phyloP scores from a whole-genome alignment of 2,797 vertebrate species.

The Bradypus variegatus region DNA sequence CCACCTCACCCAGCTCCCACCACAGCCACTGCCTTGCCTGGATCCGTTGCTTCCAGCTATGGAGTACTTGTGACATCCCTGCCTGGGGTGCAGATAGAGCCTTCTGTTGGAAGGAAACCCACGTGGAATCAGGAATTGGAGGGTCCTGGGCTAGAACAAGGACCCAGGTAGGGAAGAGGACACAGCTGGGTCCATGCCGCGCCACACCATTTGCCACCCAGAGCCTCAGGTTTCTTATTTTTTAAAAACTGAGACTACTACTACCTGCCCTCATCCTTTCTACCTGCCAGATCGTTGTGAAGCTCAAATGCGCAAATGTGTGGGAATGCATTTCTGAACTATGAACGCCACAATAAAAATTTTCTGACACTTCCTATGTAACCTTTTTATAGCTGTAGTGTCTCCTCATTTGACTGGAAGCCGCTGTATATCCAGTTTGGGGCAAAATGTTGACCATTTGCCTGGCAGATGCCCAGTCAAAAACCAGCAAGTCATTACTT shows the following conservation, averaged over 20 bases:
- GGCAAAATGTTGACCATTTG: neutral
- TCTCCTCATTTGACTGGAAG: neutral
- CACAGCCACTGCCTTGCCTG: neutral
- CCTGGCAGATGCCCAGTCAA: neutral
- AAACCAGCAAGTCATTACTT: neutral
- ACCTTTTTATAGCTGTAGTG: neutral
- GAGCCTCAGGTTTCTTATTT: neutral
- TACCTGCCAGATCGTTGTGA: neutral
- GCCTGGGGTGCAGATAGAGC: neutral
- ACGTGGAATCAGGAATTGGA: no score
- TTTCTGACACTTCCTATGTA: rapidly evolving
- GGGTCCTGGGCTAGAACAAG: neutral
- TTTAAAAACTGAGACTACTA: neutral
- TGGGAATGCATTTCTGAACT: rapidly evolving
- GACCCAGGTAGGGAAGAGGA: no score
- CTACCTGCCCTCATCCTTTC: no score
- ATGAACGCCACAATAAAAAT: rapidly evolving
- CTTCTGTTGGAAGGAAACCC: neutral
- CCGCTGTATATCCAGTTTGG: neutral
- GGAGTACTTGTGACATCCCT: neutral
- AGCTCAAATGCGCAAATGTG: neutral
- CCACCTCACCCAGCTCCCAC: rapidly evolving
- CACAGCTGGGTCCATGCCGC: neutral
- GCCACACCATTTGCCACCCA: rapidly evolving
- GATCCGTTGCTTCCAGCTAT: neutral